These are phyloP conservation scores for Dichetophora obliterata DNA, from an alignment of 2,888 invertebrate species.

Conservation along the genomic window DNA sequence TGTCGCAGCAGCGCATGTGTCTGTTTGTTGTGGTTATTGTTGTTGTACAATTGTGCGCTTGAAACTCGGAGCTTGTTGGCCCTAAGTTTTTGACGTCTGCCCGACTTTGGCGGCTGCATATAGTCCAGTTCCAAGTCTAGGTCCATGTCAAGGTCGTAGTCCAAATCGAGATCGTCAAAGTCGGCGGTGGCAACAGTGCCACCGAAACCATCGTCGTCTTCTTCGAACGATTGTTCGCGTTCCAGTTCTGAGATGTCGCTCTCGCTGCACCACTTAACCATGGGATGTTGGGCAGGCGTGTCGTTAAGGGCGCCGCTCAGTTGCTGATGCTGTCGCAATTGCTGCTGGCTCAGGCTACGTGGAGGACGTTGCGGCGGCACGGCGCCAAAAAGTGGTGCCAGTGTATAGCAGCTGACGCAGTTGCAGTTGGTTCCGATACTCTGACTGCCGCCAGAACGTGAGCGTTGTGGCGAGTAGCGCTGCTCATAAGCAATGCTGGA, in stretches of 20 bases:
- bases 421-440: conserved; percentile 55
- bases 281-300: conserved; percentile 38
- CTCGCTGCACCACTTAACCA: conserved; percentile 68
- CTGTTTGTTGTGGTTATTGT: conserved; percentile 14
- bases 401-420: conserved; percentile 65
- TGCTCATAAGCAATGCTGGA: conserved; percentile 23
- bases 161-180: conserved; percentile 57
- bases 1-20: not conserved
- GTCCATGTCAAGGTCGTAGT: conserved; percentile 59
- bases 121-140: conserved; percentile 33
- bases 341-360: conserved; percentile 65
- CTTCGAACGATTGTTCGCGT: conserved; percentile 49
- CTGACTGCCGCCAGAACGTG: conserved; percentile 32
- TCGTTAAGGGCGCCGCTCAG: conserved; percentile 58
- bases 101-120: conserved; percentile 31
- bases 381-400: conserved; percentile 63
- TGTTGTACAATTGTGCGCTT: not conserved
- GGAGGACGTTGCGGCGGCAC: conserved; percentile 60
- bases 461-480: conserved; percentile 40
- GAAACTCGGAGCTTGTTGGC: not conserved
- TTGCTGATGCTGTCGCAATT: conserved; percentile 62
- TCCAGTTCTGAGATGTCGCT: conserved; percentile 64
- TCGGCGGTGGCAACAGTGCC: conserved; percentile 46
- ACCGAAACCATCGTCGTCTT: conserved; percentile 46
- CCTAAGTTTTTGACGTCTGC: not conserved